Percentiles rank a stretch among this genome's conserved stretches.
phyloP scores from a whole-genome alignment of 53 echinoderm and acorn worm genomes.

The Echinometra lucunter region DNA sequence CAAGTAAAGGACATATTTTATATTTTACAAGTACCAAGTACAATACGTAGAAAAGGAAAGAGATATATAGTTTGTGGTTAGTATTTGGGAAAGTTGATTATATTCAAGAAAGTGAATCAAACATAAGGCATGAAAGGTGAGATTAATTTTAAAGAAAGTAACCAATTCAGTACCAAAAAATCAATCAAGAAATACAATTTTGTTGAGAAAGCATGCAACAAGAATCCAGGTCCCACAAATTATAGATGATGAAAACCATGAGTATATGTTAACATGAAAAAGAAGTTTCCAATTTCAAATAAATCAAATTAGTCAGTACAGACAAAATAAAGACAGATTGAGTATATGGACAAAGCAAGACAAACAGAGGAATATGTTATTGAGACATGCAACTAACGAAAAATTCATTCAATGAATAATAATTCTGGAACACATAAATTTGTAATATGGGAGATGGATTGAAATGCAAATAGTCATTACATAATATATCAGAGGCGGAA shows the following conservation, averaged over 20 bases:
- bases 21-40: background rate
- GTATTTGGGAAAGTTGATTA: background rate
- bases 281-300: background rate
- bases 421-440: background rate
- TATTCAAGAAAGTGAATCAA: background rate
- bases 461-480: background rate
- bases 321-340: background rate
- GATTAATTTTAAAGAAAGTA: background rate
- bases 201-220: background rate
- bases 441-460: background rate
- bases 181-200: background rate
- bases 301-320: background rate
- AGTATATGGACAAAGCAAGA: background rate
- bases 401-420: background rate
- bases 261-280: background rate
- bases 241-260: background rate
- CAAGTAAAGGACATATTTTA: background rate
- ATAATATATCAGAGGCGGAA: background rate
- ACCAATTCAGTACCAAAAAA: background rate
- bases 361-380: conserved; percentile 6
- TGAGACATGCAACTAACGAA: background rate
- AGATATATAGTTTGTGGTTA: background rate
- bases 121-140: background rate
- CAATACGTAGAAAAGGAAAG: background rate
- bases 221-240: background rate